phyloP scores from a whole-genome alignment of 1,140 invertebrate genomes.

The Vanessa tameamea region DNA sequence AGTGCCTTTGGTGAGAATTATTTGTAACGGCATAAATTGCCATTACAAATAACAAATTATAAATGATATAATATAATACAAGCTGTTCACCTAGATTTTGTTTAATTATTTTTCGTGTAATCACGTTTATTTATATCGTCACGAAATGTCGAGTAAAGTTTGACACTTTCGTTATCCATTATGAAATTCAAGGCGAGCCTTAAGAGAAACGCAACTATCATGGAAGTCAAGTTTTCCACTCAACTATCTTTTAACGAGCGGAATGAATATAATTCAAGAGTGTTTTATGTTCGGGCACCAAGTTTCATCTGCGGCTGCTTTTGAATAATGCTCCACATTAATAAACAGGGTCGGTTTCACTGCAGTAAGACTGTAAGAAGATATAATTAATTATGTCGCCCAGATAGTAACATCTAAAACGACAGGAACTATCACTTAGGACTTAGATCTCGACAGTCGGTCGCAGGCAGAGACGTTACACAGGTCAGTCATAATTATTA shows the following conservation, averaged over 20 bases:
- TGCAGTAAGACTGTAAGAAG: slow-evolving; percentile 54
- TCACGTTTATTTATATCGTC: slow-evolving; percentile 27
- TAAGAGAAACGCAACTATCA: slow-evolving; percentile 54
- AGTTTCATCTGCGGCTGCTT: slow-evolving; percentile 68
- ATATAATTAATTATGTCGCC: slow-evolving; percentile 65
- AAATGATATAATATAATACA: no score
- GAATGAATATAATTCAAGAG: slow-evolving; percentile 68
- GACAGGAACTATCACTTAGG: slow-evolving; percentile 57
- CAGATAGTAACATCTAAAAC: slow-evolving; percentile 45
- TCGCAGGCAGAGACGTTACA: not conserved
- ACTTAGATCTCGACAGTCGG: slow-evolving; percentile 34
- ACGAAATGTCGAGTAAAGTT: slow-evolving; percentile 32
- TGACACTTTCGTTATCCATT: slow-evolving; percentile 35
- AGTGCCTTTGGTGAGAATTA: no score
- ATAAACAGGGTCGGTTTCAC: slow-evolving; percentile 63
- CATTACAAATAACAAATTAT: no score
- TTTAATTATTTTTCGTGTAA: not conserved
- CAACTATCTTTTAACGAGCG: slow-evolving; percentile 64
- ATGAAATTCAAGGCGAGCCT: slow-evolving; percentile 32
- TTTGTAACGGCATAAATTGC: no score
- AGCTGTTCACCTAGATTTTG: no score
- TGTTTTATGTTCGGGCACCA: slow-evolving; percentile 58
- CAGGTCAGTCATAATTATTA: not conserved
- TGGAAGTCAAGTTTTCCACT: slow-evolving; percentile 59
- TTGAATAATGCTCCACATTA: slow-evolving; percentile 74